Percentiles rank a stretch among this genome's conserved stretches.
Evolutionary conservation across 2,888 invertebrate genomes (phyloP).

Genomic region (Piscicola geometra): DNA sequence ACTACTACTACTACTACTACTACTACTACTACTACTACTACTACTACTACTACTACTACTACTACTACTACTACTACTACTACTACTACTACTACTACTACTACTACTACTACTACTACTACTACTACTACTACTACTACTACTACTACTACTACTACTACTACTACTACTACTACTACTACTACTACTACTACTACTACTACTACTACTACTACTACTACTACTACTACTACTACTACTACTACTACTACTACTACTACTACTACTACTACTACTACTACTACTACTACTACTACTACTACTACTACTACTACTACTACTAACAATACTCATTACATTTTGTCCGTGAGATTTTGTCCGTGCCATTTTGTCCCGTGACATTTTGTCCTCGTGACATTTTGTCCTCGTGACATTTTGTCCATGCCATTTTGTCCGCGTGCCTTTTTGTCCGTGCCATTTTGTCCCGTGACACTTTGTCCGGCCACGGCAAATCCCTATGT

Average conservation of each 20-base stretch:
- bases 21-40: constrained; percentile 1
- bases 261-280: constrained; percentile 26
- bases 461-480: too few species aligned
- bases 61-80: constrained; percentile 26
- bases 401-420: too few species aligned
- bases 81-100: constrained; percentile 15
- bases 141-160: constrained; percentile 33
- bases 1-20: constrained; percentile 31
- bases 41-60: constrained; percentile 28
- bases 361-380: too few species aligned
- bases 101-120: constrained; percentile 12
- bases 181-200: constrained; percentile 34
- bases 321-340: constrained; percentile 9
- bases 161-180: constrained; percentile 35
- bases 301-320: constrained; percentile 8
- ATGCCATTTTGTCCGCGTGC: too few species aligned
- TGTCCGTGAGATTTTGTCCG: too few species aligned
- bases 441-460: too few species aligned
- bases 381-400: too few species aligned
- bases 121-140: constrained; percentile 31
- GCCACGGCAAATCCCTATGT: too few species aligned
- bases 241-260: constrained; percentile 27
- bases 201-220: constrained; percentile 33
- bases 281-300: constrained; percentile 21
- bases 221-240: constrained; percentile 2